A percentile compares a stretch with the other conserved stretches of the same genome.
phyloP scores from a whole-genome alignment of 2,113 vertebrate species.

The Mionectes macconnelli region DNA sequence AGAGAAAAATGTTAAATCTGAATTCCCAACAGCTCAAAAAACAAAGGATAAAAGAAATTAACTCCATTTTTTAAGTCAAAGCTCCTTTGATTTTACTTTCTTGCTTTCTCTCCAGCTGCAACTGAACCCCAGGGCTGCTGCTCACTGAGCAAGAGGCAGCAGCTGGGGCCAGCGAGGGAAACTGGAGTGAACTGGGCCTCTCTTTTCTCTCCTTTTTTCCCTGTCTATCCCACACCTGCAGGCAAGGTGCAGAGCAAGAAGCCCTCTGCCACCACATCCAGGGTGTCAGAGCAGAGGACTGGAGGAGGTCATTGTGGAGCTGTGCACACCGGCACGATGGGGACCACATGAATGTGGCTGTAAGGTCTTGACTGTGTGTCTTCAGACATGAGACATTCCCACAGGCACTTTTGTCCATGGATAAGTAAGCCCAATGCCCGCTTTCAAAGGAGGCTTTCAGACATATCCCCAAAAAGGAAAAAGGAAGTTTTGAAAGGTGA shows the following conservation, averaged over 20 bases:
- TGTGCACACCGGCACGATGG: fast-evolving
- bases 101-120: background rate
- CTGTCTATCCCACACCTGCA: background rate
- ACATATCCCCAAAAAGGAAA: background rate
- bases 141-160: background rate
- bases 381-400: background rate
- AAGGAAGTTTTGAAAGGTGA: slow-evolving; percentile 69
- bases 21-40: background rate
- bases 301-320: background rate
- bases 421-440: background rate
- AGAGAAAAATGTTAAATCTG: background rate
- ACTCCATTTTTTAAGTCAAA: background rate
- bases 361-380: background rate
- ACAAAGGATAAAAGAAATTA: background rate
- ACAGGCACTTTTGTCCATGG: background rate
- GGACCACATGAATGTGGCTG: fast-evolving
- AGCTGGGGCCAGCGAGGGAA: fast-evolving
- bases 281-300: fast-evolving
- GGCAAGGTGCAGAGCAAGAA: background rate
- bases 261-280: background rate
- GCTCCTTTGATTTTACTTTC: background rate
- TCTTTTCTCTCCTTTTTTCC: background rate
- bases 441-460: background rate
- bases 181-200: background rate
- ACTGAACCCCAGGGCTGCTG: background rate